Conservation (phyloP, 2,888 invertebrate genomes). For the Nemapogon koenigi region DNA sequence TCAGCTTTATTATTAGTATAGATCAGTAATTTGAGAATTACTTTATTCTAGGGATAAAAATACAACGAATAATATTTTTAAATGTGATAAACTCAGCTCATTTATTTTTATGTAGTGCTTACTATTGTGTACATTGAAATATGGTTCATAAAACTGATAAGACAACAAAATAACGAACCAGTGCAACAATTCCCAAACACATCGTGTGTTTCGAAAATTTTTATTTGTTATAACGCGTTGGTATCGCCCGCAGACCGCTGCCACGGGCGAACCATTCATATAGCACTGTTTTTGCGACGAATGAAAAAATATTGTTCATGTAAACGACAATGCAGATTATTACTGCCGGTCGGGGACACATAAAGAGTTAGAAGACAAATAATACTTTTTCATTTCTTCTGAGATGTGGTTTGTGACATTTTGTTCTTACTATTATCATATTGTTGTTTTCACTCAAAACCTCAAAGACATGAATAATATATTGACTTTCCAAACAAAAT, state of each 20-base stretch:
- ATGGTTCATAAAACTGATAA: conserved; percentile 21
- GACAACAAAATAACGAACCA: conserved; percentile 29
- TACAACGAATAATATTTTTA: too few species aligned
- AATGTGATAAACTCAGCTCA: too few species aligned
- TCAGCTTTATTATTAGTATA: too few species aligned
- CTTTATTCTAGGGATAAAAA: too few species aligned
- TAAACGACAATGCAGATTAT: conserved; percentile 53
- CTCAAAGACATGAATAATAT: too few species aligned
- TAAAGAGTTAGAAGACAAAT: conserved; percentile 38
- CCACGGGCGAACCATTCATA: conserved; percentile 30
- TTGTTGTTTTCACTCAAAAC: not conserved
- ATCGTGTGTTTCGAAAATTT: conserved; percentile 27
- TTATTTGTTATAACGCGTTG: conserved; percentile 32
- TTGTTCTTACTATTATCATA: not conserved
- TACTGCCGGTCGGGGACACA: conserved; percentile 41
- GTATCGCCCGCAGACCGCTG: conserved; percentile 29
- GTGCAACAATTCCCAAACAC: conserved; percentile 29
- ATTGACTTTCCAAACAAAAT: too few species aligned
- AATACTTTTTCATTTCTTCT: conserved; percentile 4
- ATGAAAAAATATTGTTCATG: conserved; percentile 47
- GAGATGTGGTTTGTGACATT: not conserved
- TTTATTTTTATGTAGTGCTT: conserved; percentile 3
- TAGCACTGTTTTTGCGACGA: conserved; percentile 36
- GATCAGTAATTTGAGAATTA: too few species aligned
- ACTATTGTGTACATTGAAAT: conserved; percentile 12